Percentiles rank a stretch among this genome's conserved stretches.
These are phyloP conservation scores for Seriola quinqueradiata DNA, from an alignment of 2,113 vertebrate species.

Conservation along the genomic window DNA sequence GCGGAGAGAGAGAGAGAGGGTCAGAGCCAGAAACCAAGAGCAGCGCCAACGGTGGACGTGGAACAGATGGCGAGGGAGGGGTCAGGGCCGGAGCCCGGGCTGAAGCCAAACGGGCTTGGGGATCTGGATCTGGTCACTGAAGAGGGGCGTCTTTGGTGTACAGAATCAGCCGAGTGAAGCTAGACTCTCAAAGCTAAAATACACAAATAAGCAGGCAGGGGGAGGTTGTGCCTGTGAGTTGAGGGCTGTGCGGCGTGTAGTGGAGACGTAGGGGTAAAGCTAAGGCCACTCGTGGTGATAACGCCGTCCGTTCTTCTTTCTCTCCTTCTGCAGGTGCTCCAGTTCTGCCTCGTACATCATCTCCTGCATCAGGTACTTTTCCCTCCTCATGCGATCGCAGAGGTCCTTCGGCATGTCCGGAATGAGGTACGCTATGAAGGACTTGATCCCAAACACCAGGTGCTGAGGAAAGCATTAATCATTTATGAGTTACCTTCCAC, in stretches of 20 bases:
- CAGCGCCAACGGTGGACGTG: conserved; percentile 11
- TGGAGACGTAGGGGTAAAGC: conserved; percentile 53
- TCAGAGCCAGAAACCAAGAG: conserved; percentile 28
- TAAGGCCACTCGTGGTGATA: conserved; percentile 99
- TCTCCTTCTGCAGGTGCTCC: conserved; percentile 94
- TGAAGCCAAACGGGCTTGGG: conserved; percentile 40
- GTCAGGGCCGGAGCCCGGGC: conserved; percentile 3
- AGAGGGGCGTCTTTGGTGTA: conserved; percentile 80
- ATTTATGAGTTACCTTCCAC: conserved; percentile 37
- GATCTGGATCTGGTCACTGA: conserved; percentile 24
- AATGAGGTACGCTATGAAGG: conserved; percentile 98
- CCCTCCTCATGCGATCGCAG: conserved; percentile 96
- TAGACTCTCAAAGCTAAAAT: conserved; percentile 66
- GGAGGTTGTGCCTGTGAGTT: conserved; percentile 49
- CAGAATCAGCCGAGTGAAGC: conserved; percentile 74
- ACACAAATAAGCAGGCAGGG: conserved; percentile 55
- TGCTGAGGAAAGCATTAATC: conserved; percentile 85
- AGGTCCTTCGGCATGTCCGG: conserved; percentile 98
- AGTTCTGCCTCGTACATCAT: conserved; percentile 99
- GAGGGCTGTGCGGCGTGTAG: conserved; percentile 42
- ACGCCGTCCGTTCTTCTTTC: conserved; percentile 94
- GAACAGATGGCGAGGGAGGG: conserved; percentile 60
- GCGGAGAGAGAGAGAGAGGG: background rate
- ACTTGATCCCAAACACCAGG: conserved; percentile 98
- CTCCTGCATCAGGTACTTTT: conserved; percentile 99